phyloP scores from a whole-genome alignment of 2,797 vertebrate genomes.

The Arctocebus calabarensis region DNA sequence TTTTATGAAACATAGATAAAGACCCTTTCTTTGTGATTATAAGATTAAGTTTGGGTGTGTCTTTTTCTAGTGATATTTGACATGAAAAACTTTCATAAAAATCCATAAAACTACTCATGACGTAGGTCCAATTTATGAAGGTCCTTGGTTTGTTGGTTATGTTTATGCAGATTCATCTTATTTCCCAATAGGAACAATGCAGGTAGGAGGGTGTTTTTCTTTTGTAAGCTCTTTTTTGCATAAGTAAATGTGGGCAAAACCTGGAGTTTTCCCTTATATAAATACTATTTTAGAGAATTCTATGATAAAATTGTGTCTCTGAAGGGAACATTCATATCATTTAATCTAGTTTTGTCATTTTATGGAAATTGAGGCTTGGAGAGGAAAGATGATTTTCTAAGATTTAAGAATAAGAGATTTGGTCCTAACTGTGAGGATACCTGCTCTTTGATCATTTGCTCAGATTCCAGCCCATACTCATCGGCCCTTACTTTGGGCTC shows the following conservation, averaged over 20 bases:
- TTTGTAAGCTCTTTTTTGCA: neutral
- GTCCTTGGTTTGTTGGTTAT: neutral
- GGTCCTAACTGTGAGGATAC: rapidly evolving
- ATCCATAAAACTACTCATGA: neutral
- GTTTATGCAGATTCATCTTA: neutral
- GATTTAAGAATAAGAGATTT: neutral
- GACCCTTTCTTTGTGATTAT: conserved; percentile 50
- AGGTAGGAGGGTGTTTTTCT: neutral
- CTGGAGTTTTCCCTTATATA: neutral
- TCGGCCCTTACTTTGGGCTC: neutral
- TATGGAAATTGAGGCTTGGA: neutral
- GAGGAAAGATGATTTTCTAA: neutral
- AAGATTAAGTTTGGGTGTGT: neutral
- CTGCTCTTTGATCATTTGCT: neutral
- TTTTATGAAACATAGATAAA: conserved; percentile 39
- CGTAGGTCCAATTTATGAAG: neutral
- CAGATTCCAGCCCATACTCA: too few species aligned
- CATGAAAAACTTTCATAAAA: neutral
- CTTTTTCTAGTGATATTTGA: conserved; percentile 39
- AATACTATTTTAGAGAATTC: conserved; percentile 6
- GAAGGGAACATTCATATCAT: neutral
- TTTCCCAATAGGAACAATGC: neutral
- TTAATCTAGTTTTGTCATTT: neutral
- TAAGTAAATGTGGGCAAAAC: neutral
- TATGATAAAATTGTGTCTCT: neutral